A percentile compares a stretch with the other conserved stretches of the same genome.
These are phyloP conservation scores for Bostrychus sinensis DNA, from an alignment of 2,113 vertebrate genomes.

Conservation along the genomic window DNA sequence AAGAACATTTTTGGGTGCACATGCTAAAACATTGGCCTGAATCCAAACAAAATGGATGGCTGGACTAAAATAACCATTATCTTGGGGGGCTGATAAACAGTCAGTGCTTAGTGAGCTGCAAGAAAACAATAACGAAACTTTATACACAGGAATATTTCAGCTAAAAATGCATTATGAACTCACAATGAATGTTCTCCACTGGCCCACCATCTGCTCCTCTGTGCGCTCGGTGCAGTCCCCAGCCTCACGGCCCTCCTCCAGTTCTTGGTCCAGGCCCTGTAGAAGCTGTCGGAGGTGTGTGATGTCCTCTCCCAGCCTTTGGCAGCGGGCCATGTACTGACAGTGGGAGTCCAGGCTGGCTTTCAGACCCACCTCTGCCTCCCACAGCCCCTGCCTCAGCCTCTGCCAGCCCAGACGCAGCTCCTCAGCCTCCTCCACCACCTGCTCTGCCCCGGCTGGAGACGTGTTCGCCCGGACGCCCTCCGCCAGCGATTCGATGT, in stretches of 20 bases:
- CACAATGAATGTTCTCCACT: slow-evolving; percentile 86
- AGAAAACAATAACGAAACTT: background rate
- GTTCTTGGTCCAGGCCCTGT: slow-evolving; percentile 76
- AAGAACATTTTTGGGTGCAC: background rate
- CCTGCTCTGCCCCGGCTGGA: slow-evolving; percentile 83
- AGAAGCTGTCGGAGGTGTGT: slow-evolving; percentile 74
- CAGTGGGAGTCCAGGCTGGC: slow-evolving; percentile 73
- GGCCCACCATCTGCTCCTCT: slow-evolving; percentile 83
- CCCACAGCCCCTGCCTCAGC: slow-evolving; percentile 72
- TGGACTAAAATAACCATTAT: background rate
- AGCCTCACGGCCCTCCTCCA: slow-evolving; percentile 62
- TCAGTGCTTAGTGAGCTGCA: background rate
- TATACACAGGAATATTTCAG: background rate
- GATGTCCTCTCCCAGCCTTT: slow-evolving; percentile 80
- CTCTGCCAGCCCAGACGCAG: slow-evolving; percentile 83
- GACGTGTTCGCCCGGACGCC: slow-evolving; percentile 84
- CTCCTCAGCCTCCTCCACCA: slow-evolving; percentile 83
- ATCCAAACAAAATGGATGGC: background rate
- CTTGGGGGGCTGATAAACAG: background rate
- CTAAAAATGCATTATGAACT: slow-evolving; percentile 34
- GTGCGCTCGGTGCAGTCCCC: slow-evolving; percentile 52
- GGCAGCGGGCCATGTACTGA: slow-evolving; percentile 75
- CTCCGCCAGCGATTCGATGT: slow-evolving; percentile 79
- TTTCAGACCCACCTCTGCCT: slow-evolving; percentile 77
- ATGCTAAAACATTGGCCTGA: background rate